Percentiles rank a stretch among this genome's conserved stretches.
Conservation (phyloP, 1,140 invertebrate genomes). For the Vollenhovia emeryi region DNA sequence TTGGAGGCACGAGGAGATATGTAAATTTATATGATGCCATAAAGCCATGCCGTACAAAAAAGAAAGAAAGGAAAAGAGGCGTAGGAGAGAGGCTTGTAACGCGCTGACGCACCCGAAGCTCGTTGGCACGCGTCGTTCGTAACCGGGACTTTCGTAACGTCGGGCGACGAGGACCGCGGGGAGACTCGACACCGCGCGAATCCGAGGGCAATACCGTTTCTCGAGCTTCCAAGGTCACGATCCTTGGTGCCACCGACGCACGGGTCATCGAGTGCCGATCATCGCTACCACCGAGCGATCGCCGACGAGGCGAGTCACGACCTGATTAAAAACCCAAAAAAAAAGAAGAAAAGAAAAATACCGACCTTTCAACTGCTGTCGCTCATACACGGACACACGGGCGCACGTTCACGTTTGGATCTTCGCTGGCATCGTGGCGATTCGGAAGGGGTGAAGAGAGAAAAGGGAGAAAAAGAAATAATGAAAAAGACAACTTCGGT, state of each 20-base stretch:
- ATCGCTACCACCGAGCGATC: slow-evolving; percentile 19
- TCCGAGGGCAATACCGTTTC: too few species aligned
- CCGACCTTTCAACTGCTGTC: slow-evolving; percentile 11
- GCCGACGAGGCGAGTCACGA: background rate
- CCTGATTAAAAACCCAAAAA: too few species aligned
- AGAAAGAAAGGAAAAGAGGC: slow-evolving; percentile 48
- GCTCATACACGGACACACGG: background rate
- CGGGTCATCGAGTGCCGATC: slow-evolving; percentile 2
- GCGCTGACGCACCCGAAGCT: slow-evolving; percentile 61
- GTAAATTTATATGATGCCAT: slow-evolving; percentile 77
- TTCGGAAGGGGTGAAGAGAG: background rate
- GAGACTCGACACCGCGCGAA: too few species aligned
- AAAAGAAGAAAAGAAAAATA: background rate
- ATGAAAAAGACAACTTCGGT: slow-evolving; percentile 74
- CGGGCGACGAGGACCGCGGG: background rate
- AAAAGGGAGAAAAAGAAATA: background rate
- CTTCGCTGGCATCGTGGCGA: slow-evolving; percentile 65
- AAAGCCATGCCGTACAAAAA: slow-evolving; percentile 79
- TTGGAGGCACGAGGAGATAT: slow-evolving; percentile 33
- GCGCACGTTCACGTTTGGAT: slow-evolving; percentile 61
- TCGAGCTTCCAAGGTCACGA: slow-evolving; percentile 32
- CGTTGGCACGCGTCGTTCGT: slow-evolving; percentile 7
- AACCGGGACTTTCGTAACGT: background rate
- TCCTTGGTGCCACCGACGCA: background rate
- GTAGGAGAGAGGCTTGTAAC: slow-evolving; percentile 49